phyloP scores from a whole-genome alignment of 1,140 invertebrate species.

The Ruditapes philippinarum region DNA sequence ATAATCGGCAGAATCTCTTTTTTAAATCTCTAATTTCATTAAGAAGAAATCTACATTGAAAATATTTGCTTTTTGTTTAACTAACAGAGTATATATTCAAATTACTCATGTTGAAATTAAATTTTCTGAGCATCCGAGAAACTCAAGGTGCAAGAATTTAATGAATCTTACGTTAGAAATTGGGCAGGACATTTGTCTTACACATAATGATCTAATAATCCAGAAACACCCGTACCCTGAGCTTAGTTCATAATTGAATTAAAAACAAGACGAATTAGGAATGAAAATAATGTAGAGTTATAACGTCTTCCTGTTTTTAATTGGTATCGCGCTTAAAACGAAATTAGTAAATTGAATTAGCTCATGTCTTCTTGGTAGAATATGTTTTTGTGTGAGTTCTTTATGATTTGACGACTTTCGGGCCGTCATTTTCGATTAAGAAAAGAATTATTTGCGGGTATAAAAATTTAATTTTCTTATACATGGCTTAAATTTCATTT shows the following conservation, averaged over 20 bases:
- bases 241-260: conserved; percentile 19
- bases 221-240: conserved; percentile 19
- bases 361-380: conserved; percentile 23
- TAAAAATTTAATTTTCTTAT: neutral
- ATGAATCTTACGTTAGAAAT: conserved; percentile 9
- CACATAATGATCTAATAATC: conserved; percentile 32
- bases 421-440: neutral
- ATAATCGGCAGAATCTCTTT: neutral
- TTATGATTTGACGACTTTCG: conserved; percentile 17
- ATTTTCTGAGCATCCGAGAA: conserved; percentile 15
- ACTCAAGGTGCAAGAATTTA: neutral
- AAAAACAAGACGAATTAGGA: conserved; percentile 52
- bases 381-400: conserved; percentile 16
- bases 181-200: conserved; percentile 43
- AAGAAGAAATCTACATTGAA: neutral
- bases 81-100: conserved; percentile 31
- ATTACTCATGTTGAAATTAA: conserved; percentile 36
- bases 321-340: conserved; percentile 38
- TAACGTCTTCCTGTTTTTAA: conserved; percentile 39
- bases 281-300: conserved; percentile 58
- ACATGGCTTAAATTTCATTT: neutral
- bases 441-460: neutral
- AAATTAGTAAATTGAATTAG: conserved; percentile 56
- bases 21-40: neutral
- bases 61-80: conserved; percentile 1